phyloP scores from a whole-genome alignment of 2,797 vertebrate genomes.

The Cyprinodon diabolis region DNA sequence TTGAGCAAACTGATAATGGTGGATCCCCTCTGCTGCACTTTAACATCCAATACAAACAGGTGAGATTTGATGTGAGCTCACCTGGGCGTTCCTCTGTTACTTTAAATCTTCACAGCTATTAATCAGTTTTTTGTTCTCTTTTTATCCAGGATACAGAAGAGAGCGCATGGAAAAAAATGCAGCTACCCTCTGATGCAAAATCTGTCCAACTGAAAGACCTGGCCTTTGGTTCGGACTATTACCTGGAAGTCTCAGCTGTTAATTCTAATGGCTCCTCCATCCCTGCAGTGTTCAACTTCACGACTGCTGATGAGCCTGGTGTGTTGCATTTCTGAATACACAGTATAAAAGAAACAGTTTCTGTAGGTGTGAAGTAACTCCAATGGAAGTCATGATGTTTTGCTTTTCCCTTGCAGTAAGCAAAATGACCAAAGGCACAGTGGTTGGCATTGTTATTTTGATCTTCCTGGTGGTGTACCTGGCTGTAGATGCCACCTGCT shows the following conservation, averaged over 20 bases:
- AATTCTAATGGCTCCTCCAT: conserved; percentile 71
- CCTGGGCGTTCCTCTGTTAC: background rate
- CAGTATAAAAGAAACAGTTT: background rate
- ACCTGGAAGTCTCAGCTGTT: conserved; percentile 58
- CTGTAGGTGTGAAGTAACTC: background rate
- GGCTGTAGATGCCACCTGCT: conserved; percentile 82
- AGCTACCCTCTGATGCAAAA: conserved; percentile 16
- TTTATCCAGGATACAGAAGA: conserved; percentile 54
- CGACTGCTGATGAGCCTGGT: conserved; percentile 52
- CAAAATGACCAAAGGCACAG: conserved; percentile 76
- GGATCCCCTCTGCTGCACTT: conserved; percentile 54
- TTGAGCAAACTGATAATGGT: conserved; percentile 48
- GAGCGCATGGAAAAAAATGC: conserved; percentile 53
- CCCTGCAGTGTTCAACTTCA: conserved; percentile 62
- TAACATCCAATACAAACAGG: conserved; percentile 58
- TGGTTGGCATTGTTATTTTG: conserved; percentile 80
- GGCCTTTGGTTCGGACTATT: conserved; percentile 57
- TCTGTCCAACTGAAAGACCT: conserved; percentile 56
- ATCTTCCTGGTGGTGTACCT: conserved; percentile 81
- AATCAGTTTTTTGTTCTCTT: background rate
- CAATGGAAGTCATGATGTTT: background rate
- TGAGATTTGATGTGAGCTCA: background rate
- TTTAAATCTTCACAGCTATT: background rate
- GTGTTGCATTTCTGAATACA: conserved; percentile 1
- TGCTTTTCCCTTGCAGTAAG: conserved; percentile 25